Conservation (phyloP, 2,888 invertebrate species). For the Pachliopta kotzebuea region DNA sequence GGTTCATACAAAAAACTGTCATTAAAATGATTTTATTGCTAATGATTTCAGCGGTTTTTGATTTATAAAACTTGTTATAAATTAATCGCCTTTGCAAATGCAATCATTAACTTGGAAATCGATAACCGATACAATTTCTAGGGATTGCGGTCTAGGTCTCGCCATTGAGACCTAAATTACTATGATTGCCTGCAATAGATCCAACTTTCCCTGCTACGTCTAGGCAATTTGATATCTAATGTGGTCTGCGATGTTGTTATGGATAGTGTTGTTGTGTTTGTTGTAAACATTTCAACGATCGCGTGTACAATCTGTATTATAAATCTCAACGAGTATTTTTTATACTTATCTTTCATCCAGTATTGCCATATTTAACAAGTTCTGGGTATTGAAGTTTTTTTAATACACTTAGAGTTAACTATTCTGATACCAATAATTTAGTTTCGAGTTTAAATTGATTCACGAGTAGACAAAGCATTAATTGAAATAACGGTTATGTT, state of each 20-base stretch:
- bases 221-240: conserved; percentile 41
- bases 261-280: conserved; percentile 23
- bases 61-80: conserved; percentile 31
- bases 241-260: conserved; percentile 34
- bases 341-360: too few species aligned
- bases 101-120: conserved; percentile 53
- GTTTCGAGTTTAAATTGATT: neutral
- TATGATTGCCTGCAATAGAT: conserved; percentile 41
- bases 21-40: too few species aligned
- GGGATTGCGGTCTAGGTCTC: conserved; percentile 46
- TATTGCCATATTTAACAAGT: too few species aligned
- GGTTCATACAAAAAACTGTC: too few species aligned
- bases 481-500: too few species aligned
- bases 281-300: conserved; percentile 9
- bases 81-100: conserved; percentile 34
- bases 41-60: too few species aligned
- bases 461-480: neutral
- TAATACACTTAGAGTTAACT: neutral
- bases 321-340: too few species aligned
- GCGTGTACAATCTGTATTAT: neutral
- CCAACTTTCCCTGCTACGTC: conserved; percentile 41
- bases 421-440: neutral
- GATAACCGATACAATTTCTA: conserved; percentile 52
- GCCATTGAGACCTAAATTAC: conserved; percentile 42
- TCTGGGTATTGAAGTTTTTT: neutral